Conservation (phyloP, 2,113 vertebrate species). For the Phaethon lepturus region DNA sequence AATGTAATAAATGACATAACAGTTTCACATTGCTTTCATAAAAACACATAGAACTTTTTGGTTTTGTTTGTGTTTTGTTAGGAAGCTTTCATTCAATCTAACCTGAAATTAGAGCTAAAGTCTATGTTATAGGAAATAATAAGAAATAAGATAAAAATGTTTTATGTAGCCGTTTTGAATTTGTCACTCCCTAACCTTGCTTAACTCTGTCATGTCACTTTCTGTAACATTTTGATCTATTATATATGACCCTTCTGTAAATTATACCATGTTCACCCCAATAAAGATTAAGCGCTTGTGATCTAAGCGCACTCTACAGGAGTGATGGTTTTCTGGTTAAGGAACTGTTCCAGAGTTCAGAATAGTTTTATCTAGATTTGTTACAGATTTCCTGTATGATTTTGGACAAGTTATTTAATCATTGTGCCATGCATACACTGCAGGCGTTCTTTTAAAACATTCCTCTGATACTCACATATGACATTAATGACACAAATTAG, state of each 20-base stretch:
- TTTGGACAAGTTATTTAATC: neutral
- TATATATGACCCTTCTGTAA: neutral
- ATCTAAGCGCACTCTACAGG: neutral
- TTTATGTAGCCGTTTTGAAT: neutral
- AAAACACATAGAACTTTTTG: neutral
- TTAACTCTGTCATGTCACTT: neutral
- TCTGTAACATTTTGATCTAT: slow-evolving; percentile 2
- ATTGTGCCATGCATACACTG: neutral
- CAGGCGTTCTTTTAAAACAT: neutral
- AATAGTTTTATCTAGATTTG: neutral
- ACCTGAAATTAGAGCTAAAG: neutral
- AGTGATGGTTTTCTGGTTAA: neutral
- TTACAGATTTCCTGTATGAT: neutral
- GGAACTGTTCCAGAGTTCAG: neutral
- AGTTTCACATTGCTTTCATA: neutral
- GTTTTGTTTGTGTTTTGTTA: neutral
- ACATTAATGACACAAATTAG: neutral
- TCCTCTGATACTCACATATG: neutral
- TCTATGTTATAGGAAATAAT: neutral
- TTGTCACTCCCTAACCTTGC: neutral
- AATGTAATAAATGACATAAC: neutral
- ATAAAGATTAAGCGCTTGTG: neutral
- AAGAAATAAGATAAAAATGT: neutral
- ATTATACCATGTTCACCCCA: neutral
- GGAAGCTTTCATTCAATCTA: neutral